Conservation (phyloP, 2,113 vertebrate species). For the Galbula dea region DNA sequence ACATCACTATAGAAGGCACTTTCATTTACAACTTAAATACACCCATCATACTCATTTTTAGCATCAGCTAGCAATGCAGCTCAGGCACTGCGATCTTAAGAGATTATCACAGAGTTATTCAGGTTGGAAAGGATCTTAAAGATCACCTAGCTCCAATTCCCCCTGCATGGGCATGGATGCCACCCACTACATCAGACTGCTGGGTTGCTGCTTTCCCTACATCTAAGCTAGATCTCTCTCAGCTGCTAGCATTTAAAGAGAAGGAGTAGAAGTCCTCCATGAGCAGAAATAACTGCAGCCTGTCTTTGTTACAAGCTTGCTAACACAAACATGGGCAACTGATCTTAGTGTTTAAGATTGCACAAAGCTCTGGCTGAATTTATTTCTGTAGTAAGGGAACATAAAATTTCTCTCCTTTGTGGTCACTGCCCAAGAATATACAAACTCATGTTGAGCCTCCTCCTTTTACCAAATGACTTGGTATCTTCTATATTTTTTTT, state of each 20-base stretch:
- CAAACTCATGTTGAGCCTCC: neutral
- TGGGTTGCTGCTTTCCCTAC: neutral
- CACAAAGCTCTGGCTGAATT: neutral
- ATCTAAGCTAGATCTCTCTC: neutral
- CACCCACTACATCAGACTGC: no score
- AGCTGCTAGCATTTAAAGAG: neutral
- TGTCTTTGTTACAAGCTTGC: no score
- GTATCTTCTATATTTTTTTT: neutral
- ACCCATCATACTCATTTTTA: neutral
- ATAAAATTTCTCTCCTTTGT: neutral
- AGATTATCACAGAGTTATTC: neutral
- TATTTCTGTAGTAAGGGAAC: neutral
- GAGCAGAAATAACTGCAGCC: neutral
- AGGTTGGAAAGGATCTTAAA: no score
- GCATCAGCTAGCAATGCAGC: neutral
- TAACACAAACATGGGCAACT: neutral
- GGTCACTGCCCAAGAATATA: neutral
- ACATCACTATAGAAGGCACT: neutral
- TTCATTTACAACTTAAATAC: neutral
- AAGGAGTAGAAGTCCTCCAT: neutral
- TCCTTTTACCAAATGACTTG: neutral
- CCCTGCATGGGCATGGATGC: no score
- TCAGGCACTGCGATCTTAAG: neutral
- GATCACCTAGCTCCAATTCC: no score
- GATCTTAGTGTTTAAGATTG: neutral